phyloP scores from a whole-genome alignment of 2,797 vertebrate species.

The Capromys pilorides region DNA sequence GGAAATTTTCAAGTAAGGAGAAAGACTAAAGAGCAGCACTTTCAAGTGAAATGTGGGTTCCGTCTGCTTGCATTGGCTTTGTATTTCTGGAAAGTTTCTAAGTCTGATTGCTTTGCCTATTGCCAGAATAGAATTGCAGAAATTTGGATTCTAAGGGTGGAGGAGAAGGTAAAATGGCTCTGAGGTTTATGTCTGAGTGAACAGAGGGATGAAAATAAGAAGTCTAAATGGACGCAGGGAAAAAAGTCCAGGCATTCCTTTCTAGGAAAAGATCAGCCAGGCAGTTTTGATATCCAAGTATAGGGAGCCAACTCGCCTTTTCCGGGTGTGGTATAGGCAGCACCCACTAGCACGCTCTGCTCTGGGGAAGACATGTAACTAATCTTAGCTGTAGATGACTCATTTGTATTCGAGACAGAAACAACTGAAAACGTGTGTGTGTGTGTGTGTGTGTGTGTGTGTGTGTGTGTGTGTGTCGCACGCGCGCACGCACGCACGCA shows the following conservation, averaged over 20 bases:
- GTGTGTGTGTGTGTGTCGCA: neutral
- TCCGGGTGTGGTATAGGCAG: neutral
- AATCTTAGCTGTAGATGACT: slow-evolving; percentile 45
- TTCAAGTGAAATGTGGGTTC: neutral
- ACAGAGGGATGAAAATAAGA: neutral
- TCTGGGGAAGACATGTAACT: neutral
- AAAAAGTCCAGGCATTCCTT: neutral
- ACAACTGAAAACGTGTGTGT: neutral
- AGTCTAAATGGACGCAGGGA: neutral
- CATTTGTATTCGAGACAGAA: slow-evolving; percentile 4
- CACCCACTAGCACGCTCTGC: neutral
- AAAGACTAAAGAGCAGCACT: neutral
- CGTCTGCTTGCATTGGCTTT: neutral
- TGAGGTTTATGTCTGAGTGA: neutral
- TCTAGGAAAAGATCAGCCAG: neutral
- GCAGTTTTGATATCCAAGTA: neutral
- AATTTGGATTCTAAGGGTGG: neutral
- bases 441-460: too few relatives aligned
- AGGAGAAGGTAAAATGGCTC: neutral
- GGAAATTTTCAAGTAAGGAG: neutral
- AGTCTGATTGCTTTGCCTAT: neutral
- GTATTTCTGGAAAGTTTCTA: neutral
- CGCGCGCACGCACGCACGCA: neutral
- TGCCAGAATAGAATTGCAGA: neutral
- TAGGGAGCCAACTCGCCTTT: neutral